Evolutionary conservation across 2,113 vertebrate genomes (phyloP).

Genomic region (Misgurnus anguillicaudatus): DNA sequence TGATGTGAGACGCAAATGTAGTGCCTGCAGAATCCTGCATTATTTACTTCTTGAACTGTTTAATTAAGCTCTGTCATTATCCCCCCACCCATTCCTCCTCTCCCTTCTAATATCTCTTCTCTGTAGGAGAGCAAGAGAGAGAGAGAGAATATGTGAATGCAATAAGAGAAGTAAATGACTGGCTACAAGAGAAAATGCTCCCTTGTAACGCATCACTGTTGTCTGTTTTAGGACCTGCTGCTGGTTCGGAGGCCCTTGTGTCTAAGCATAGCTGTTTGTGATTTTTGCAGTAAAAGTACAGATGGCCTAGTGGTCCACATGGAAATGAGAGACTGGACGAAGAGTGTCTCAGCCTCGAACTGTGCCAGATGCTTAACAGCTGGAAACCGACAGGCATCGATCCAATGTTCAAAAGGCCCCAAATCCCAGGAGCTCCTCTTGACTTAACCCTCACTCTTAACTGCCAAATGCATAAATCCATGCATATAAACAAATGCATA

Average conservation of each 20-base stretch:
- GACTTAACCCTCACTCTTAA: slow-evolving; percentile 27
- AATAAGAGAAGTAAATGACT: slow-evolving; percentile 12
- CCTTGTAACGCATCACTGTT: not conserved
- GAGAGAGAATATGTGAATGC: slow-evolving; percentile 21
- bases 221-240: not conserved
- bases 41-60: slow-evolving; percentile 48
- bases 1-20: slow-evolving; percentile 39
- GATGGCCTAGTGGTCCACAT: not conserved
- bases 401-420: slow-evolving; percentile 31
- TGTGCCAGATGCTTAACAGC: slow-evolving; percentile 40
- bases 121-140: not conserved
- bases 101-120: slow-evolving; percentile 1
- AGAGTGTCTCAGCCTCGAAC: not conserved
- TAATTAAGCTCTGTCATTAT: slow-evolving; percentile 45
- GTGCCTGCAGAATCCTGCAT: slow-evolving; percentile 43
- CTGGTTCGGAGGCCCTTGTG: not conserved
- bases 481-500: not conserved
- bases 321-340: not conserved
- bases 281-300: not conserved
- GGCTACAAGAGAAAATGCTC: not conserved
- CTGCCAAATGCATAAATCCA: slow-evolving; percentile 1
- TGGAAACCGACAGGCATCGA: slow-evolving; percentile 42
- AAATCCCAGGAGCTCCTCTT: slow-evolving; percentile 34
- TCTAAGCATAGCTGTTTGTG: not conserved
- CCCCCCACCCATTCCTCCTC: slow-evolving; percentile 21